phyloP scores from a whole-genome alignment of 2,113 vertebrate genomes.

The Narcine bancroftii region DNA sequence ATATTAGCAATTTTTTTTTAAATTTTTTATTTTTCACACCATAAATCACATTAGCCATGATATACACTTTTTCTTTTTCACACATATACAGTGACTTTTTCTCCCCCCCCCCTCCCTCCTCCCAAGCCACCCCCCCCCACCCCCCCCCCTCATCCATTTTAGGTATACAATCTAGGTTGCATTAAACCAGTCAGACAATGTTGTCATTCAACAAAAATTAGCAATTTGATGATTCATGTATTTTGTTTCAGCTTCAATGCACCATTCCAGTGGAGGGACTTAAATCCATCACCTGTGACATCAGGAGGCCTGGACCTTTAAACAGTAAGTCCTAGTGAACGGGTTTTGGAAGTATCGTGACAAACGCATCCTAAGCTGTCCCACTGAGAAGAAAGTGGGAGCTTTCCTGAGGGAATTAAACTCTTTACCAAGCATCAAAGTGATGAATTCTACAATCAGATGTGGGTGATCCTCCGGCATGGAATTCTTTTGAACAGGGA shows the following conservation, averaged over 20 bases:
- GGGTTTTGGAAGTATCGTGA: background rate
- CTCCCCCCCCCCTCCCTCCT: too few relatives aligned
- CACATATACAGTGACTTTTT: too few relatives aligned
- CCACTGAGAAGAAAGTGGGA: background rate
- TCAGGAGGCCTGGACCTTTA: background rate
- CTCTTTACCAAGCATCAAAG: background rate
- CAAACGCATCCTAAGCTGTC: background rate
- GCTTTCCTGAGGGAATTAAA: background rate
- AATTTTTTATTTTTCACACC: too few relatives aligned
- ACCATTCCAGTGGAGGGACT: background rate
- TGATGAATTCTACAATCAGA: constrained; percentile 22
- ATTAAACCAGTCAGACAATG: too few relatives aligned
- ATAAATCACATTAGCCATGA: too few relatives aligned
- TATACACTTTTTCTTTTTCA: too few relatives aligned
- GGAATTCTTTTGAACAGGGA: background rate
- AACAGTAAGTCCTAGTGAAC: too few relatives aligned
- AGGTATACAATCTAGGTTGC: too few relatives aligned
- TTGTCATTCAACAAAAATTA: background rate
- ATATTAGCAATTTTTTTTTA: too few relatives aligned
- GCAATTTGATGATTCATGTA: background rate
- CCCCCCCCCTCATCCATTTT: too few relatives aligned
- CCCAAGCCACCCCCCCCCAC: too few relatives aligned
- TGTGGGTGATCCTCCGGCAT: background rate
- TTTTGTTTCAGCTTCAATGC: background rate
- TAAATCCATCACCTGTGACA: background rate